These are phyloP conservation scores for Parauchenoglanis punctatus DNA, from an alignment of 2,797 vertebrate genomes.

Conservation along the genomic window DNA sequence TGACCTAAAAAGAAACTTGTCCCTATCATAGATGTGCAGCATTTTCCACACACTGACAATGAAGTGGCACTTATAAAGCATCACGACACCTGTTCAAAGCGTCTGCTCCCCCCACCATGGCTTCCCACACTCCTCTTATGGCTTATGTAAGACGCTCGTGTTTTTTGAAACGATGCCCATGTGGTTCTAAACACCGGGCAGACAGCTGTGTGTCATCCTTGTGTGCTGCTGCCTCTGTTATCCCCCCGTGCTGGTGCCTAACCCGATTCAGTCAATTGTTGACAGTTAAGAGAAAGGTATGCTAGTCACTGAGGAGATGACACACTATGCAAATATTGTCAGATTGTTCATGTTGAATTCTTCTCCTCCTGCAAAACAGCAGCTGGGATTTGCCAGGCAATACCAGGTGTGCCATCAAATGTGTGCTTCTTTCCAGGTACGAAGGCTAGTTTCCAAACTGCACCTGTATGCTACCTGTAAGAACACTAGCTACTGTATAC, in stretches of 20 bases:
- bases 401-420: conserved; percentile 43
- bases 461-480: not conserved
- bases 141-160: conserved; percentile 66
- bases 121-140: conserved; percentile 43
- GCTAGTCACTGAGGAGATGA: conserved; percentile 61
- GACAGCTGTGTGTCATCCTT: conserved; percentile 70
- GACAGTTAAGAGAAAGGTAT: conserved; percentile 69
- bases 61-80: conserved; percentile 40
- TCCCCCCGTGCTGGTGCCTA: conserved; percentile 69
- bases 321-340: conserved; percentile 72
- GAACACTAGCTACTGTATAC: not conserved
- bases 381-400: conserved; percentile 33
- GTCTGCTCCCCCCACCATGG: conserved; percentile 45
- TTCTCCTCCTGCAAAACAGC: conserved; percentile 24
- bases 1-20: conserved; percentile 33
- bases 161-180: conserved; percentile 66
- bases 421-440: not conserved
- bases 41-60: conserved; percentile 24
- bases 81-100: conserved; percentile 55
- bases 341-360: conserved; percentile 43
- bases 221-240: conserved; percentile 65
- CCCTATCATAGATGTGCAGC: conserved; percentile 17
- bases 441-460: not conserved
- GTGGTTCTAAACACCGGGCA: conserved; percentile 55
- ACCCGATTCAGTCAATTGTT: conserved; percentile 83